A percentile compares a stretch with the other conserved stretches of the same genome.
phyloP scores from a whole-genome alignment of 1,140 invertebrate species.

The Drosophila yakuba region DNA sequence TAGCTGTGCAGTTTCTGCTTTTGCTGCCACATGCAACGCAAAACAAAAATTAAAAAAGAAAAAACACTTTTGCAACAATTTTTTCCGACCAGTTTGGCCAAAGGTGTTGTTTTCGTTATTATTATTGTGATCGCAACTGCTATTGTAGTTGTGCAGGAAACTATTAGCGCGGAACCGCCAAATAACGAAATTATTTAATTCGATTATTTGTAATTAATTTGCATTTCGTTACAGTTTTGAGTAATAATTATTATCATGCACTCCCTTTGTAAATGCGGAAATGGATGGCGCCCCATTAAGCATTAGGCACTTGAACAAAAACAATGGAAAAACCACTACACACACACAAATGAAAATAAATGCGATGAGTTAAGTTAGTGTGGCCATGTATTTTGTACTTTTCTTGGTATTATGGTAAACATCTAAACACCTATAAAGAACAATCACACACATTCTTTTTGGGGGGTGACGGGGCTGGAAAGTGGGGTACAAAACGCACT shows the following conservation, averaged over 20 bases:
- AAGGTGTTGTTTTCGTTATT: slow-evolving; percentile 33
- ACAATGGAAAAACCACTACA: slow-evolving; percentile 18
- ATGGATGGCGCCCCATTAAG: slow-evolving; percentile 43
- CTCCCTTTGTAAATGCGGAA: slow-evolving; percentile 62
- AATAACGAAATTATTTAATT: slow-evolving; percentile 28
- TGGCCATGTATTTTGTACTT: not conserved
- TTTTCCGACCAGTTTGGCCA: slow-evolving; percentile 41
- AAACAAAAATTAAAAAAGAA: slow-evolving; percentile 16
- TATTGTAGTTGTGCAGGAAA: slow-evolving; percentile 53
- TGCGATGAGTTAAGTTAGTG: not conserved
- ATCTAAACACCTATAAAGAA: not conserved
- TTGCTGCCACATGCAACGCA: slow-evolving; percentile 62
- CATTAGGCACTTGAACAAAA: slow-evolving; percentile 31
- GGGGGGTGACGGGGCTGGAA: slow-evolving; percentile 5
- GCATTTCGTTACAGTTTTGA: slow-evolving; percentile 64
- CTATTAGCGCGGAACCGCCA: slow-evolving; percentile 63
- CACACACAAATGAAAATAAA: not conserved
- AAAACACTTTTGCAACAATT: slow-evolving; percentile 51
- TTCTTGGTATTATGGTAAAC: not conserved
- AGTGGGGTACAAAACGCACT: slow-evolving; percentile 9
- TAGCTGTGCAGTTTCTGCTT: slow-evolving; percentile 32
- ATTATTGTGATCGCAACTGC: slow-evolving; percentile 24
- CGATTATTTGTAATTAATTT: slow-evolving; percentile 65
- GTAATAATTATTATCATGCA: slow-evolving; percentile 40
- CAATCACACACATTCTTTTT: not conserved